Base-by-base conservation (phyloP, 2,797 vertebrate species). In the Acanthurus tractus region DNA sequence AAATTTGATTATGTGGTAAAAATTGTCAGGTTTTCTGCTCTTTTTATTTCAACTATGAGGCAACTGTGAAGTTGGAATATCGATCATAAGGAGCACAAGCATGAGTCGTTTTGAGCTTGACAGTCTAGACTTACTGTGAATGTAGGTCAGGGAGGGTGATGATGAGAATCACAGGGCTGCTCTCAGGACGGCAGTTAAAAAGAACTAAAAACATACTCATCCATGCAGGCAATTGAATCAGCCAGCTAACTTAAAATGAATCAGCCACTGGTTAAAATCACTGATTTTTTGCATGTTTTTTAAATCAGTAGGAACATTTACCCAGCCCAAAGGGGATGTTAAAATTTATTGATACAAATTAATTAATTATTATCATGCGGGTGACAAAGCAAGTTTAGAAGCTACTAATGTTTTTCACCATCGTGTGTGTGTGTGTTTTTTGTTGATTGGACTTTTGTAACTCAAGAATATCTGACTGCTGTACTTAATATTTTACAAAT, bases 141-240 rank as follows among this genome's bases (percentile, higher is more conserved):
- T 90, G 83, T 90, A 91, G 89, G 90, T 93, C 89, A 90, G 66
- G 3, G 17, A 70, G 80, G 85, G 63, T 81, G 80, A 72, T 87
- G 88, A 93, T 89, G 91, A 91, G 81, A 88, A 84, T 88, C 73
- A 38, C 90, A 91, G 89, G 46, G 59, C 85, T 62, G 50, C 68
- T 86, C 76, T 68, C 78, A 54, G 18, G 54, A 70, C 68, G 57
- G 63, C 59, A 3, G 57, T 50, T 63, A 15, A 40, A 40, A 40
- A 40, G 38, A 40, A 8, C 61, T 58, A 23, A 40, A 75, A 71
- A 63, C 29, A 1, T 66, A 8, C 61, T 58, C 29, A 20, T 44
- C 17, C 54, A 77, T 57, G 56, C 38, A 29, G 62, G 36, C 45
- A 49, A 2, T 34, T 59, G 40, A 71, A 50, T 14, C 15, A 36